phyloP scores from a whole-genome alignment of 2,888 invertebrate species.

The Cenopis cana region DNA sequence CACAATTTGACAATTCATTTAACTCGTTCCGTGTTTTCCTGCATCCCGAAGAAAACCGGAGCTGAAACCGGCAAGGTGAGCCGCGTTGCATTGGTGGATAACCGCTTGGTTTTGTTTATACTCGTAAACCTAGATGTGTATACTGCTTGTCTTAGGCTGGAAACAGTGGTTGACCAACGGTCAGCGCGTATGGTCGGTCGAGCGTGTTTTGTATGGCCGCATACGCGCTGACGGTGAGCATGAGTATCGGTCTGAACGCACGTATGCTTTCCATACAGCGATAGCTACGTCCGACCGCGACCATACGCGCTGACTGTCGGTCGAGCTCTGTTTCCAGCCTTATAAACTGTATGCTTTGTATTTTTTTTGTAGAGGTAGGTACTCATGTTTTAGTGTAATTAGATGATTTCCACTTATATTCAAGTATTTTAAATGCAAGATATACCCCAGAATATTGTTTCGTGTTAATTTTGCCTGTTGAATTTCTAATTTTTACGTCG shows the following conservation, averaged over 20 bases:
- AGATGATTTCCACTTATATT: background rate
- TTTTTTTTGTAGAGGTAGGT: slow-evolving; percentile 11
- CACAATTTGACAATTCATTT: slow-evolving; percentile 65
- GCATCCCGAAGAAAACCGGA: slow-evolving; percentile 69
- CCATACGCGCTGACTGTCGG: no score
- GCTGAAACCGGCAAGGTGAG: slow-evolving; percentile 63
- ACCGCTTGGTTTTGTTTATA: slow-evolving; percentile 18
- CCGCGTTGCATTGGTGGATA: slow-evolving; percentile 47
- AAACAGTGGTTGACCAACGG: no score
- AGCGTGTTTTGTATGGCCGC: no score
- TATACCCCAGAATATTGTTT: background rate
- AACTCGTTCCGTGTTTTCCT: slow-evolving; percentile 69
- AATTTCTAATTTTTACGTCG: background rate
- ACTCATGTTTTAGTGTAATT: background rate
- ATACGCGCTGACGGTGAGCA: no score
- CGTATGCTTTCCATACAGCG: no score
- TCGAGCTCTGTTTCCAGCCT: no score
- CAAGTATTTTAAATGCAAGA: background rate
- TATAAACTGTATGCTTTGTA: background rate
- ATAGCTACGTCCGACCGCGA: no score
- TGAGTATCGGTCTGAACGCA: no score
- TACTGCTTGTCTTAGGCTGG: no score
- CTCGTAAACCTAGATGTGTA: slow-evolving; percentile 4
- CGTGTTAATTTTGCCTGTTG: background rate
- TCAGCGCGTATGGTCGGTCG: no score